phyloP scores from a whole-genome alignment of 2,113 vertebrate species.

The Anas platyrhynchos region DNA sequence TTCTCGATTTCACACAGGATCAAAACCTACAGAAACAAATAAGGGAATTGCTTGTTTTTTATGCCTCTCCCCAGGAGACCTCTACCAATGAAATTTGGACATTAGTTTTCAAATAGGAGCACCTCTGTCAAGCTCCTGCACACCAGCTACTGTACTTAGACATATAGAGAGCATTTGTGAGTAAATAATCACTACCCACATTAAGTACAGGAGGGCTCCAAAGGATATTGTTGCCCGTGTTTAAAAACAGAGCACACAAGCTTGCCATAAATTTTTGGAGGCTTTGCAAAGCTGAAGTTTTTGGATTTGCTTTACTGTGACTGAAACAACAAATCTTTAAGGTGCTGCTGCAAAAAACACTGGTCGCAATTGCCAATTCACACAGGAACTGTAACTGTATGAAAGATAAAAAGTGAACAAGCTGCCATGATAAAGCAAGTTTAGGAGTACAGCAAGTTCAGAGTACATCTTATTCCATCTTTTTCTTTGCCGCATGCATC shows the following conservation, averaged over 20 bases:
- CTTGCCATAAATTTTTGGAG: neutral
- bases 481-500: neutral
- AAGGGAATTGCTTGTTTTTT: neutral
- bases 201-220: conserved; percentile 18
- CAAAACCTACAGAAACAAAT: neutral
- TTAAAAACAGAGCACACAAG: conserved; percentile 24
- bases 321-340: conserved; percentile 7
- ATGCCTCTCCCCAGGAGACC: neutral
- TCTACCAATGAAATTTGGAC: neutral
- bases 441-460: neutral
- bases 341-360: neutral
- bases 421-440: neutral
- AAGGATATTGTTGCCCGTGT: neutral
- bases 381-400: neutral
- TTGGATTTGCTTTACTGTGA: neutral
- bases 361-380: neutral
- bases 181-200: conserved; percentile 14
- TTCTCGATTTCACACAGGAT: neutral
- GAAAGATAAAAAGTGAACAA: neutral
- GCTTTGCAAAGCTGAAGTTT: neutral
- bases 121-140: neutral
- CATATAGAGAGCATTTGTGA: neutral
- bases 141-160: neutral
- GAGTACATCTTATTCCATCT: neutral
- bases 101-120: neutral